Percentiles rank a stretch among this genome's conserved stretches.
phyloP scores from a whole-genome alignment of 2,888 invertebrate species.

The Sicus ferrugineus region DNA sequence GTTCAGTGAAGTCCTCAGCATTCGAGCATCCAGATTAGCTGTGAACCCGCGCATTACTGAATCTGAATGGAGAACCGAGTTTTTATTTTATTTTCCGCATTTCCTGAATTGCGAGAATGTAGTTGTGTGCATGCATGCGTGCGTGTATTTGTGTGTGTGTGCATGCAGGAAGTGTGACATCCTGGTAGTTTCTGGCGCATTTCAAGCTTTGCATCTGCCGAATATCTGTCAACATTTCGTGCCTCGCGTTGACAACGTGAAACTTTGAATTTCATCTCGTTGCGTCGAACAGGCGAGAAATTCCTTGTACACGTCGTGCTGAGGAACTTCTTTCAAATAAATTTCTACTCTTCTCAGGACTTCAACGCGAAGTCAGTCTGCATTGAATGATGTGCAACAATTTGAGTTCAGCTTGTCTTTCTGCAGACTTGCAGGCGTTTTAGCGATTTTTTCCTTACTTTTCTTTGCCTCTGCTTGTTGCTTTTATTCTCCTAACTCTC shows the following conservation, averaged over 20 bases:
- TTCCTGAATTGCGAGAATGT: background rate
- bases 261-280: slow-evolving; percentile 16
- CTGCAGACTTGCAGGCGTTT: slow-evolving; percentile 23
- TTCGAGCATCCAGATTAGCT: too few relatives aligned
- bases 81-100: too few relatives aligned
- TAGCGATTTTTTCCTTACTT: too few relatives aligned
- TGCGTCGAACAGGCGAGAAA: background rate
- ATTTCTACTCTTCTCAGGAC: too few relatives aligned
- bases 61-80: too few relatives aligned
- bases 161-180: background rate
- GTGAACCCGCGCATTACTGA: too few relatives aligned
- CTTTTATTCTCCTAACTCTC: background rate
- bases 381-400: slow-evolving; percentile 11
- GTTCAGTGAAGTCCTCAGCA: too few relatives aligned
- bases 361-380: slow-evolving; percentile 7
- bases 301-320: too few relatives aligned
- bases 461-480: too few relatives aligned
- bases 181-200: slow-evolving; percentile 12
- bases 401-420: background rate
- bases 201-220: slow-evolving; percentile 7
- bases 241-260: background rate
- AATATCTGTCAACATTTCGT: slow-evolving; percentile 15
- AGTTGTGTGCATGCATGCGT: background rate
- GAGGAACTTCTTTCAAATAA: too few relatives aligned
- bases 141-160: background rate